Conservation (phyloP, 2,113 vertebrate species). For the Seriola rivoliana region DNA sequence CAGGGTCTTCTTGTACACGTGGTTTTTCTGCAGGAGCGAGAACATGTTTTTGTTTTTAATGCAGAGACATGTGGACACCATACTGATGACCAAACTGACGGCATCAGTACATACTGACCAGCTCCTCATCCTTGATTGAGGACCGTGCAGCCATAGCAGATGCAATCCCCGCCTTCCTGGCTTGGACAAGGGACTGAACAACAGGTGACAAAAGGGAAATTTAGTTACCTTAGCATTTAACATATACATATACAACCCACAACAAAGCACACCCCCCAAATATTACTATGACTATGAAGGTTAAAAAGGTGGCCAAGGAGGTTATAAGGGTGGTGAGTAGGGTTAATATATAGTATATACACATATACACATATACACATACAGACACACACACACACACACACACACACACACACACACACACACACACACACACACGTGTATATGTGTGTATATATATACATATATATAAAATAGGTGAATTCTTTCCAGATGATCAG, state of each 20-base stretch:
- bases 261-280: slow-evolving; percentile 37
- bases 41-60: neutral
- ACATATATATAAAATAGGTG: neutral
- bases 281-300: slow-evolving; percentile 13
- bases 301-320: slow-evolving; percentile 3
- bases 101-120: slow-evolving; percentile 86
- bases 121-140: slow-evolving; percentile 97
- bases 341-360: slow-evolving; percentile 20
- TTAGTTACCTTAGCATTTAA: slow-evolving; percentile 16
- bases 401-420: neutral
- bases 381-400: neutral
- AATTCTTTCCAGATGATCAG: slow-evolving; percentile 34
- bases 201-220: slow-evolving; percentile 16
- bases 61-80: neutral
- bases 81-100: neutral
- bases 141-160: slow-evolving; percentile 97
- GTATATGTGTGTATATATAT: neutral
- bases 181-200: slow-evolving; percentile 95
- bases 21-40: slow-evolving; percentile 88
- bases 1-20: slow-evolving; percentile 98
- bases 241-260: slow-evolving; percentile 41
- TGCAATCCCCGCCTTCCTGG: slow-evolving; percentile 95
- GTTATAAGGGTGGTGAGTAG: slow-evolving; percentile 40
- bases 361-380: neutral
- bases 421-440: no score